Conservation (phyloP, 2,888 invertebrate genomes). For the Zele albiditarsus region DNA sequence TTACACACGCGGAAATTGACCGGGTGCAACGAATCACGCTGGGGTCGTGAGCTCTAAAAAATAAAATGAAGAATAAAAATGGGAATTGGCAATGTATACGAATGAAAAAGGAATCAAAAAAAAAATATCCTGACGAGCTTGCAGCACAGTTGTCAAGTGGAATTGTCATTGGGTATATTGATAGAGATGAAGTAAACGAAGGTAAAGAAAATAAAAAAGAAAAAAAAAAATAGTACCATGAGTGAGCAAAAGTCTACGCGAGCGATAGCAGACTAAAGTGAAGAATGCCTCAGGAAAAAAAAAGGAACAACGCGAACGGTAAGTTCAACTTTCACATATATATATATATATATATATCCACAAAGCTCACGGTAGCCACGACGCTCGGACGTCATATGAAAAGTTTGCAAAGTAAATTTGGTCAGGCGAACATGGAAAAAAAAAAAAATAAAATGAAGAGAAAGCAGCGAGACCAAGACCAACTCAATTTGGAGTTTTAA, state of each 20-base stretch:
- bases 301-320: background rate
- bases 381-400: conserved; percentile 54
- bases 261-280: background rate
- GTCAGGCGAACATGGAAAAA: conserved; percentile 41
- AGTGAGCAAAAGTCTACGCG: background rate
- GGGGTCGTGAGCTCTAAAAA: conserved; percentile 12
- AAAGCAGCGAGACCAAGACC: conserved; percentile 48
- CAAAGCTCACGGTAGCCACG: background rate
- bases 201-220: background rate
- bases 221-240: background rate
- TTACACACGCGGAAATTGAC: conserved; percentile 30
- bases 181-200: background rate
- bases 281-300: conserved; percentile 3
- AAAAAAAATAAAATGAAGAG: conserved; percentile 30
- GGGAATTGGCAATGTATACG: background rate
- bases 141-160: background rate
- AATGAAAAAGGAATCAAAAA: background rate
- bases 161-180: conserved; percentile 13
- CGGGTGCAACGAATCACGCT: conserved; percentile 36
- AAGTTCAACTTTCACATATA: background rate
- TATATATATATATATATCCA: background rate
- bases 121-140: background rate
- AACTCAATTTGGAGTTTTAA: conserved; percentile 69
- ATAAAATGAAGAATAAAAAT: background rate
- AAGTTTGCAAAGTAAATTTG: conserved; percentile 68